Evolutionary conservation across 1,140 invertebrate genomes (phyloP).

Genomic region (Cherax quadricarinatus): DNA sequence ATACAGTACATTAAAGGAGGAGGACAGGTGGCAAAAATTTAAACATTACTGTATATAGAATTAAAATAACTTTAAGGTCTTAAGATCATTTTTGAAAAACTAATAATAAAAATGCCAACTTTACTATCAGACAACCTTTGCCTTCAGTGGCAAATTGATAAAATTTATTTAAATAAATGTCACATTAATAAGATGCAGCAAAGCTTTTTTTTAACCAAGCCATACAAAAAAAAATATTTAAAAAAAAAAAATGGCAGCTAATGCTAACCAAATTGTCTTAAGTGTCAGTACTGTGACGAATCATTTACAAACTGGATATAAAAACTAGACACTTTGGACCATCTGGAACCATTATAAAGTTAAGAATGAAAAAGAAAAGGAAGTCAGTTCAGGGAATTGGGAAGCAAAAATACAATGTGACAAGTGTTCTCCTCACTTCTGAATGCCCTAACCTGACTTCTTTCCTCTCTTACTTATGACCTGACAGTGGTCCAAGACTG

Average conservation of each 20-base stretch:
- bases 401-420: too few species aligned
- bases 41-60: neutral
- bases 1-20: neutral
- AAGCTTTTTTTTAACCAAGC: slow-evolving; percentile 3
- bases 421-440: too few species aligned
- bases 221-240: neutral
- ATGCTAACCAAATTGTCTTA: neutral
- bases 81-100: too few species aligned
- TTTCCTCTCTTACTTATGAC: too few species aligned
- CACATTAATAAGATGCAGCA: neutral
- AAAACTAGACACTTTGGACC: neutral
- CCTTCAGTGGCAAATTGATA: slow-evolving; percentile 4
- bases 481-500: too few species aligned
- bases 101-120: neutral
- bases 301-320: neutral
- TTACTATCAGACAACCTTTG: neutral
- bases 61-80: neutral
- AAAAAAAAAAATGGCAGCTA: neutral
- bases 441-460: too few species aligned
- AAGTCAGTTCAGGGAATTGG: too few species aligned
- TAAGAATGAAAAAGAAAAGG: too few species aligned
- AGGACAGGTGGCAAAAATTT: neutral
- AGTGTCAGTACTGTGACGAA: neutral
- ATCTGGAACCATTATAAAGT: too few species aligned
- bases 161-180: neutral